Evolutionary conservation across 2,113 vertebrate genomes (phyloP).

Genomic region (Columba livia): DNA sequence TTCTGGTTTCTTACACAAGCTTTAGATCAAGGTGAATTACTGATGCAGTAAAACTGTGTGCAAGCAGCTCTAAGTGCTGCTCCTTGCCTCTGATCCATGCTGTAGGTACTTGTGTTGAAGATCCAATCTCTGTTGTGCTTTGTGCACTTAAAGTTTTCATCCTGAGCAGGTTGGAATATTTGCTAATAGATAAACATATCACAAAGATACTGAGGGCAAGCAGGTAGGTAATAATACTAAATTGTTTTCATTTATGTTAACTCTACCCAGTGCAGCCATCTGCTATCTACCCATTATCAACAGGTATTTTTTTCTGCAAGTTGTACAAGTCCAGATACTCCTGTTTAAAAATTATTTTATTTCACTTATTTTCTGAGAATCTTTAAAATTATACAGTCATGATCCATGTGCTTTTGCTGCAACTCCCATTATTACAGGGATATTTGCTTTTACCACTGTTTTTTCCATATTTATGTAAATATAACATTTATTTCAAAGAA

Average conservation of each 20-base stretch:
- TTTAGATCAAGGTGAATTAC: constrained; percentile 27
- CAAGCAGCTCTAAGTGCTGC: background rate
- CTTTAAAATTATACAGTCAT: background rate
- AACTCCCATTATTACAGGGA: background rate
- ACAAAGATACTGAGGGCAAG: background rate
- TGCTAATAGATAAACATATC: background rate
- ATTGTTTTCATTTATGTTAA: background rate
- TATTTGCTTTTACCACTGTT: background rate
- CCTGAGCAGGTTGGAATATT: background rate
- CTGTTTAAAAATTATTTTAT: background rate
- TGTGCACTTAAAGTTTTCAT: background rate
- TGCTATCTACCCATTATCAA: background rate
- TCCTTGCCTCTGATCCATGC: background rate
- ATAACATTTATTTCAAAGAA: background rate
- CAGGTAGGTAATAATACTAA: background rate
- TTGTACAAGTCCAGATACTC: background rate
- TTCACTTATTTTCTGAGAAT: background rate
- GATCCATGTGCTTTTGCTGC: background rate
- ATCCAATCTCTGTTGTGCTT: background rate
- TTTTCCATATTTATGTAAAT: background rate
- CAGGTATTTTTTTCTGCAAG: background rate
- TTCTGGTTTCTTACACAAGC: background rate
- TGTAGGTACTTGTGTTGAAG: background rate
- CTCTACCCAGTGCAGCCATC: background rate
- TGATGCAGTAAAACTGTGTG: background rate